phyloP scores from a whole-genome alignment of 2,888 invertebrate genomes.

The Drosophila maculinotata region DNA sequence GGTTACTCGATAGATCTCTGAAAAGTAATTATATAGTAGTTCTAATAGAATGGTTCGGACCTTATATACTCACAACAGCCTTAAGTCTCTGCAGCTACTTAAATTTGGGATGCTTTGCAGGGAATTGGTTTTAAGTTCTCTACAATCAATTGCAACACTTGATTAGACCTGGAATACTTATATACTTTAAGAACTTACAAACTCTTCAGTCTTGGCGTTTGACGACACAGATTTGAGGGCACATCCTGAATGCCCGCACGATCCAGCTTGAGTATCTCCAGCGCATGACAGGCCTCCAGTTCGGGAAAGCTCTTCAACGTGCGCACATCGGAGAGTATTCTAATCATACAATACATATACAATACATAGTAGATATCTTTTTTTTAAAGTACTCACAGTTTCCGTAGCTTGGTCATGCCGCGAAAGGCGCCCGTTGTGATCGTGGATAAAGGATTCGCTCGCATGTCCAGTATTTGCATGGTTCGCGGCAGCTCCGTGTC shows the following conservation, averaged over 20 bases:
- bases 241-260: constrained; percentile 91
- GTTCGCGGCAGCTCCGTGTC: constrained; percentile 89
- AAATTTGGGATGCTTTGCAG: constrained; percentile 91
- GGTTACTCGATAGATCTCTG: constrained; percentile 95
- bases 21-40: not conserved
- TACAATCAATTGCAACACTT: constrained; percentile 81
- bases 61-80: constrained; percentile 90
- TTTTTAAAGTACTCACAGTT: constrained; percentile 89
- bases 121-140: constrained; percentile 94
- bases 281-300: constrained; percentile 91
- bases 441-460: constrained; percentile 92
- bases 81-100: constrained; percentile 91
- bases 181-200: constrained; percentile 88
- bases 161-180: no score
- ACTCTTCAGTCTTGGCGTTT: constrained; percentile 92
- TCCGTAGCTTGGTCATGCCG: constrained; percentile 91
- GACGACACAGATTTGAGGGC: constrained; percentile 90
- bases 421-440: constrained; percentile 90
- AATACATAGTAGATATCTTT: no score
- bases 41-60: not conserved
- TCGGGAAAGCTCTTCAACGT: constrained; percentile 92
- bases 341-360: constrained; percentile 80
- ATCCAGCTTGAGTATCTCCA: constrained; percentile 93
- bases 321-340: constrained; percentile 94
- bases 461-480: constrained; percentile 91